These are phyloP conservation scores for Pseudococcus longispinus DNA, from an alignment of 2,888 invertebrate species.

Conservation along the genomic window DNA sequence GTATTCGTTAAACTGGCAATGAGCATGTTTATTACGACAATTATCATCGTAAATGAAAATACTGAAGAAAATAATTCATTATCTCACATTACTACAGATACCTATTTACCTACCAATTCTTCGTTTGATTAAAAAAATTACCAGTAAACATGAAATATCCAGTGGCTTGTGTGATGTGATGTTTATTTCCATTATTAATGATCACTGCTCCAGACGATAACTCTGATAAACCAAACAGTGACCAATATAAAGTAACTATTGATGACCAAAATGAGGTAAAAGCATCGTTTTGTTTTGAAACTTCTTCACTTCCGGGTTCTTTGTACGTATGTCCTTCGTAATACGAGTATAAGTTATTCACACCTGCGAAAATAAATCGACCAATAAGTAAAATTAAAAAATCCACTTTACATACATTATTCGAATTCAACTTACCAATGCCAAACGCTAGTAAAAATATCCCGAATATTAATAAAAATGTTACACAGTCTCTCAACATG, in stretches of 20 bases:
- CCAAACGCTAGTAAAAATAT: conserved; percentile 70
- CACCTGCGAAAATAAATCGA: conserved; percentile 62
- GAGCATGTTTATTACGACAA: conserved; percentile 76
- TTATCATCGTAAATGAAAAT: conserved; percentile 75
- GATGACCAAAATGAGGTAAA: conserved; percentile 59
- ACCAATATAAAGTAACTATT: conserved; percentile 75
- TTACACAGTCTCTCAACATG: conserved; percentile 72
- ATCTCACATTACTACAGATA: conserved; percentile 63
- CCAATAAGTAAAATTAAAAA: background rate
- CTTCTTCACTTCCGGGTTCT: conserved; percentile 66
- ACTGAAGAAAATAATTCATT: conserved; percentile 63
- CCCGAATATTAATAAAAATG: conserved; percentile 70
- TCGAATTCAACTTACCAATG: background rate
- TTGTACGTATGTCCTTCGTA: conserved; percentile 71
- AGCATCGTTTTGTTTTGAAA: conserved; percentile 66
- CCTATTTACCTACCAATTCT: background rate
- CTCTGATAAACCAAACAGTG: conserved; percentile 73
- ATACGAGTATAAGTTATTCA: conserved; percentile 71
- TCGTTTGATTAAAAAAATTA: conserved; percentile 57
- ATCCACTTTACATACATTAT: background rate
- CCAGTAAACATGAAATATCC: conserved; percentile 68
- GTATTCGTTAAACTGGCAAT: conserved; percentile 83
- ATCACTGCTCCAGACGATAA: conserved; percentile 72
- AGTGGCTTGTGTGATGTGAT: conserved; percentile 59
- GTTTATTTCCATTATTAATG: conserved; percentile 67